Base-by-base conservation (phyloP, 2,888 invertebrate genomes). In the Erebia epiphron region DNA sequence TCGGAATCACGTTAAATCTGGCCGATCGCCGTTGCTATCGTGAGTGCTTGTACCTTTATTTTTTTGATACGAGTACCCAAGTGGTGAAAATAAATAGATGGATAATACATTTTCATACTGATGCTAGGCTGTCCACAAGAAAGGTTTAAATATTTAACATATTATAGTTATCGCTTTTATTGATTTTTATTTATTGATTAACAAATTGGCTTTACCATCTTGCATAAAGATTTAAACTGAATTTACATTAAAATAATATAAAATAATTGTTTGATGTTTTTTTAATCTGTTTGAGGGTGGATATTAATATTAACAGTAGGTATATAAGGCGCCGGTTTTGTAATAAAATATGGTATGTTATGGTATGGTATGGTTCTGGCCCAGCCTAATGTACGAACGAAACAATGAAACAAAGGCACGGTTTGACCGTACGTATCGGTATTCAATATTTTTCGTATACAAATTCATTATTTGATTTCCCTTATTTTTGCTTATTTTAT, bases 391-490 rank as follows among this genome's bases (percentile, higher is more conserved):
- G 16, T 52, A 52, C 16, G 52, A n/a, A 52, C 16, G 52, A 2
- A 52, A 52, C n/a, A 18, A 52, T 52, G 8, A 52, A 52, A 16
- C 0, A 54, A 3, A 54, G 9, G 18, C 10, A 16, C 16, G 10
- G 18, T 54, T 54, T 18, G 10, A 16, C 54, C 54, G 54, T 54
- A 54, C 2, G 1, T 16, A 52, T 7, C 46, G 46, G 11, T 43
- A 43, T 61, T 61, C 9, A 16, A 21, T 63, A 26, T 50, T 26
- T 43, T 46, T 63, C 63, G 63, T 50, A 50, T 50, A 63, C 50
- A 50, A 10, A 63, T 63, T 21, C 26, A 21, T n/a, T 21, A 21
- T 46, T n/a, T 63, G n/a, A 9, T 26, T 50, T 41, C 3, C 11
- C 13, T 43, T 43, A n/a, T 52, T 16, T 16, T 16, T 46, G 11